Conservation (phyloP, 2,888 invertebrate genomes). For the Lasioglossum figueresi region DNA sequence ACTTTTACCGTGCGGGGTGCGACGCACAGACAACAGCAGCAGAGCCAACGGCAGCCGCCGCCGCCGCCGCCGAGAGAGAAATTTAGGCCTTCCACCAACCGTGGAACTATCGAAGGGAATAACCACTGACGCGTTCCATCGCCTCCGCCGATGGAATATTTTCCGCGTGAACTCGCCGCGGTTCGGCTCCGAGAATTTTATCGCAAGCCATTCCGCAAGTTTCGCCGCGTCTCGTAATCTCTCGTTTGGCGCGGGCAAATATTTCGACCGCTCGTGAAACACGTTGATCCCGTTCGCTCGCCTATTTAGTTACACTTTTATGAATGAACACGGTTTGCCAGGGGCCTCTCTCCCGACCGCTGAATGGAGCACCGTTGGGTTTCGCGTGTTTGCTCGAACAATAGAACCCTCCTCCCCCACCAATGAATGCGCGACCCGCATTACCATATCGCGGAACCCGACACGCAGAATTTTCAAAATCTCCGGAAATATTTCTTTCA, state of each 20-base stretch:
- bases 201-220: background rate
- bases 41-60: too few relatives aligned
- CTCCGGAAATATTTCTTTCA: background rate
- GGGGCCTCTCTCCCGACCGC: background rate
- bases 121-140: constrained; percentile 6
- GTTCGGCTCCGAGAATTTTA: background rate
- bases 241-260: background rate
- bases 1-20: background rate
- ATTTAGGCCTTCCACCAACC: constrained; percentile 11
- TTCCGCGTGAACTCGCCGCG: background rate
- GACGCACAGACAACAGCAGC: background rate
- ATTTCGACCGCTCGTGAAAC: background rate
- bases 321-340: background rate
- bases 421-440: background rate
- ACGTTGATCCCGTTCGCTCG: background rate
- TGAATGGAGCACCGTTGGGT: background rate
- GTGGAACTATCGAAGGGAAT: background rate
- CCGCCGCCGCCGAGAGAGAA: background rate
- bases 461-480: background rate
- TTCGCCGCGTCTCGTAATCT: background rate
- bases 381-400: constrained; percentile 1
- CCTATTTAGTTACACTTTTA: background rate
- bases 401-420: background rate
- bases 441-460: background rate
- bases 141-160: constrained; percentile 5